phyloP scores from a whole-genome alignment of 2,113 vertebrate genomes.

The Jaculus jaculus region DNA sequence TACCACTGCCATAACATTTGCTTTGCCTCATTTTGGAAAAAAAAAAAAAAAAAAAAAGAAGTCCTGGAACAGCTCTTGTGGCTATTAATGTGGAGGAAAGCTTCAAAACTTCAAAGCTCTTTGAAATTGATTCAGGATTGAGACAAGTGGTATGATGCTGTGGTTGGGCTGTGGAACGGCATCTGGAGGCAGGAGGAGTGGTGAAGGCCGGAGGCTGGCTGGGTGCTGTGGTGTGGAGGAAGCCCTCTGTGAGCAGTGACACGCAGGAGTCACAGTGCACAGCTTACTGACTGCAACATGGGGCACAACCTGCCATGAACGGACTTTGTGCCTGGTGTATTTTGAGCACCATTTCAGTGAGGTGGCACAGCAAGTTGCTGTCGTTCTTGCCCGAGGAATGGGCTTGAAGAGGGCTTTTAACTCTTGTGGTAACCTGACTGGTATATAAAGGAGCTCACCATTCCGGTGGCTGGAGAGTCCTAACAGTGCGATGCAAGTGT shows the following conservation, averaged over 20 bases:
- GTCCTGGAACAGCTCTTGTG: not conserved
- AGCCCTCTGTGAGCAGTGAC: fast-evolving
- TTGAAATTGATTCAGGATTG: not conserved
- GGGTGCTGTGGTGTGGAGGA: not conserved
- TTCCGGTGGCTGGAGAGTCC: not conserved
- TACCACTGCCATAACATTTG: not conserved
- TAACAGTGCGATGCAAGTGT: not conserved
- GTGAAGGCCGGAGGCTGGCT: not conserved
- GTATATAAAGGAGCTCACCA: not conserved
- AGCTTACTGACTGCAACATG: too few relatives aligned
- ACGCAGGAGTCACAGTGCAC: too few relatives aligned
- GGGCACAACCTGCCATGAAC: fast-evolving
- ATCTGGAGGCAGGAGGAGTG: not conserved
- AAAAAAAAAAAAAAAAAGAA: too few relatives aligned
- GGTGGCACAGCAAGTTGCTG: not conserved
- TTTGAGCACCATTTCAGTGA: not conserved
- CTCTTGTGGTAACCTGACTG: not conserved
- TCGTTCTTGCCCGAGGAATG: not conserved
- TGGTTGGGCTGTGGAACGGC: not conserved
- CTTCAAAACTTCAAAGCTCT: not conserved
- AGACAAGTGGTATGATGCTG: not conserved
- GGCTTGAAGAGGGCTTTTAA: not conserved
- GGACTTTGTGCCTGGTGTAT: not conserved
- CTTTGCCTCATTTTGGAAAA: constrained; percentile 5
- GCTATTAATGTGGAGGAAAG: not conserved